phyloP scores from a whole-genome alignment of 2,888 invertebrate genomes.

The Trichogramma evanescens region DNA sequence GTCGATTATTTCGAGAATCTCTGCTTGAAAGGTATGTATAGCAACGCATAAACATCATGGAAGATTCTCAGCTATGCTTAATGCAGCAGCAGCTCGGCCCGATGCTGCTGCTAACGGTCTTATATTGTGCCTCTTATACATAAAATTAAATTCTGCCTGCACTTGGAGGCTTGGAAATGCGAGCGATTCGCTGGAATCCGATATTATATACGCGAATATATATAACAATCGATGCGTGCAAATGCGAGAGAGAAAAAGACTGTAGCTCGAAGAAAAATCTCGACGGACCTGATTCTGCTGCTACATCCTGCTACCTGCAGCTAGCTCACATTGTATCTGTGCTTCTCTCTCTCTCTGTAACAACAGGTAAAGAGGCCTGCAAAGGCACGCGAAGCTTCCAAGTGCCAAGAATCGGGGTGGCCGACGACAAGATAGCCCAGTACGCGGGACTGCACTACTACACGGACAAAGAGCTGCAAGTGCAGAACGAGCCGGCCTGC shows the following conservation, averaged over 20 bases:
- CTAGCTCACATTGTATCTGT: no score
- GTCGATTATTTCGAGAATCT: slow-evolving; percentile 85
- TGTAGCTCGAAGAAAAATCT: no score
- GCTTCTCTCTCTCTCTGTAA: neutral
- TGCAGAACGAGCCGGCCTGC: slow-evolving; percentile 83
- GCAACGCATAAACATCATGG: neutral
- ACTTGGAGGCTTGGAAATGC: no score
- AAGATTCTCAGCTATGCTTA: no score
- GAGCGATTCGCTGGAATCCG: neutral
- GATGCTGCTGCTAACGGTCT: no score
- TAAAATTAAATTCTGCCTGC: no score
- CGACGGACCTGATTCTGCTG: no score
- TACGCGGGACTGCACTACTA: slow-evolving; percentile 89
- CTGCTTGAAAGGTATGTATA: slow-evolving; percentile 66
- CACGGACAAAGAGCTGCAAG: slow-evolving; percentile 86
- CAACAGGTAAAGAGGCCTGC: slow-evolving; percentile 68
- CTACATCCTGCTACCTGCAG: no score
- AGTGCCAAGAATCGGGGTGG: slow-evolving; percentile 78
- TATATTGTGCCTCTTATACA: no score
- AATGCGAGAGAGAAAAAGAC: neutral
- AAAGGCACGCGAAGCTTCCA: slow-evolving; percentile 74
- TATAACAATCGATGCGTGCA: neutral
- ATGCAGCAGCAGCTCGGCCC: no score
- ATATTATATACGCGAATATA: neutral
- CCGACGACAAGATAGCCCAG: slow-evolving; percentile 85